Conservation (phyloP, 2,113 vertebrate genomes). For the Ranitomeya variabilis region DNA sequence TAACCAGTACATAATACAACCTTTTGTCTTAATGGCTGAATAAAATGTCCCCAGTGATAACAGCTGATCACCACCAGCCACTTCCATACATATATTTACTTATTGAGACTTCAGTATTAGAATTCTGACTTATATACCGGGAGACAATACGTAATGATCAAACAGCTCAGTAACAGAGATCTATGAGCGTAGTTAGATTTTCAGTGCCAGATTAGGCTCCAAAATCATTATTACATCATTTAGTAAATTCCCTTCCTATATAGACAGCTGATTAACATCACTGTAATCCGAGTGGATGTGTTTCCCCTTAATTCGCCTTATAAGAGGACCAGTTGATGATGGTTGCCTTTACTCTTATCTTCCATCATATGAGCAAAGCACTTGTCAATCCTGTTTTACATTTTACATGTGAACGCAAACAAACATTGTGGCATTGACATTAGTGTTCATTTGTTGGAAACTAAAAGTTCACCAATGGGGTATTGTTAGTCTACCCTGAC, state of each 20-base stretch:
- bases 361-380: background rate
- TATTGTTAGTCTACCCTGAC: no score
- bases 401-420: background rate
- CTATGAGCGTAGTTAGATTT: background rate
- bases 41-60: no score
- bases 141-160: background rate
- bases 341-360: background rate
- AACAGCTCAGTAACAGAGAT: background rate
- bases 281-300: background rate
- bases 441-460: background rate
- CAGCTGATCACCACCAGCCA: no score
- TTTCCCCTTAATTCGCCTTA: background rate
- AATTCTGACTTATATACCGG: background rate
- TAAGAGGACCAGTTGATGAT: constrained; percentile 26
- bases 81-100: background rate
- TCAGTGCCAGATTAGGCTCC: background rate
- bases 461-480: background rate
- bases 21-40: no score
- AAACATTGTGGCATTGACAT: background rate
- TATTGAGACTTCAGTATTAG: background rate
- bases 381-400: background rate
- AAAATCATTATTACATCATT: background rate
- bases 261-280: constrained; percentile 15
- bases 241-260: background rate
- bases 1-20: no score